Conservation (phyloP, 2,113 vertebrate species). For the Morone saxatilis region DNA sequence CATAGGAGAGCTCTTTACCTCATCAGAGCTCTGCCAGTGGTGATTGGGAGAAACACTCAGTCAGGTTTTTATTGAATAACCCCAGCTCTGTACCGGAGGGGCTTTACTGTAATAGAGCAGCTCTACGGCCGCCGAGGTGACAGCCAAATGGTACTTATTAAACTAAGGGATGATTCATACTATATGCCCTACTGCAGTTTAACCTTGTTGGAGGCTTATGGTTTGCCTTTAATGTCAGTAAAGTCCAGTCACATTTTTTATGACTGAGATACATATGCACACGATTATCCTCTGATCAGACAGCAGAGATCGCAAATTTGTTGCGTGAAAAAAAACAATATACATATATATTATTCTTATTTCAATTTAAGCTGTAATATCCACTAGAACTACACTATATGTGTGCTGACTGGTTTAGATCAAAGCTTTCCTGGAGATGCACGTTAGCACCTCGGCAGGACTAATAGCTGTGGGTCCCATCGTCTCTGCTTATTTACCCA, state of each 20-base stretch:
- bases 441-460: constrained; percentile 5
- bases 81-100: constrained; percentile 72
- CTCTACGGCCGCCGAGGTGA: constrained; percentile 70
- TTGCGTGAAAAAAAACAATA: constrained; percentile 19
- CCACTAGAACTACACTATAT: background rate
- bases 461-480: constrained; percentile 44
- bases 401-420: background rate
- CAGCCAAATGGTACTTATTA: constrained; percentile 82
- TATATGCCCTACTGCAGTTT: constrained; percentile 65
- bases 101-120: constrained; percentile 77
- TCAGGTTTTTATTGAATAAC: constrained; percentile 84
- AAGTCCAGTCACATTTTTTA: constrained; percentile 55
- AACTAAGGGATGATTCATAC: constrained; percentile 76
- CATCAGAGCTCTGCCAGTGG: constrained; percentile 82
- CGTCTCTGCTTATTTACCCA: constrained; percentile 67
- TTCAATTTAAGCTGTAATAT: constrained; percentile 17
- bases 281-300: constrained; percentile 64
- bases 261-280: constrained; percentile 52
- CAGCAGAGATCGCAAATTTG: constrained; percentile 42
- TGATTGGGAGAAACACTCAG: constrained; percentile 83
- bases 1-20: constrained; percentile 79
- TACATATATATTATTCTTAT: too few relatives aligned
- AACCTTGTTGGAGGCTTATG: constrained; percentile 67
- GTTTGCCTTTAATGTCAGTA: constrained; percentile 50
- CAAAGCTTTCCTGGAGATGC: constrained; percentile 9